Base-by-base conservation (phyloP, 1,140 invertebrate species). In the Metaphire vulgaris region DNA sequence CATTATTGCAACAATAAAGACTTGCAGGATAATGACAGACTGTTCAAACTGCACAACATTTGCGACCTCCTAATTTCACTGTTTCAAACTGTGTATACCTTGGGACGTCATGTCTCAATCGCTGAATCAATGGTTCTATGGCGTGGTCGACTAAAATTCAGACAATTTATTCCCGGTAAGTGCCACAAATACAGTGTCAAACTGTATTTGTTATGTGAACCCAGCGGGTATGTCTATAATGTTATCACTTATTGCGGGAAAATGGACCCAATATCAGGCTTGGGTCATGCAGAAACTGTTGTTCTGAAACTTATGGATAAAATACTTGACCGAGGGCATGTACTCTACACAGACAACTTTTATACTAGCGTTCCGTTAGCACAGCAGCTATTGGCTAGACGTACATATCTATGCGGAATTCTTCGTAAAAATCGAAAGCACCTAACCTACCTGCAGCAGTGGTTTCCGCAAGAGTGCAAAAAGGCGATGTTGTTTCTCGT, bases 141-240 rank as follows among this genome's bases (percentile, higher is more conserved):
- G 71, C 26, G 30, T 26, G 71, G 71, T 12, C 26, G 12, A 31
- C 32, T 72, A 32, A 30, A 15, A 32, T 72, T 72, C 71, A 26
- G 71, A 26, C 72, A 74, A 26, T 74, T 34, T 56, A 74, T 74
- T 12, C 28, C 33, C 14, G 41, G 41, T 26, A 74, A 74, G 30
- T 26, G 28, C 28, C 72, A 33, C 12, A 41, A 41, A 74, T 74
- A 74, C 26, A n/a, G 31, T 2, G 31, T 74, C 16, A 74, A 74
- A 56, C 41, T 56, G 41, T 56, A 21, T 21, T 12, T 56, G 41
- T 21, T 56, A 12, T 56, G 41, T n/a, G 41, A 6, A 21, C 41
- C 41, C 6, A 12, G 41, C 21, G 21, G 41, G 6, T 56, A 56
- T 56, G 41, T 56, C 6, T 56, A 21, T 6, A 56, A 56, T 56